Evolutionary conservation across 2,113 vertebrate species (phyloP), one percentile per base, ranked within the genome.

Genomic region (Ptyas mucosa): DNA sequence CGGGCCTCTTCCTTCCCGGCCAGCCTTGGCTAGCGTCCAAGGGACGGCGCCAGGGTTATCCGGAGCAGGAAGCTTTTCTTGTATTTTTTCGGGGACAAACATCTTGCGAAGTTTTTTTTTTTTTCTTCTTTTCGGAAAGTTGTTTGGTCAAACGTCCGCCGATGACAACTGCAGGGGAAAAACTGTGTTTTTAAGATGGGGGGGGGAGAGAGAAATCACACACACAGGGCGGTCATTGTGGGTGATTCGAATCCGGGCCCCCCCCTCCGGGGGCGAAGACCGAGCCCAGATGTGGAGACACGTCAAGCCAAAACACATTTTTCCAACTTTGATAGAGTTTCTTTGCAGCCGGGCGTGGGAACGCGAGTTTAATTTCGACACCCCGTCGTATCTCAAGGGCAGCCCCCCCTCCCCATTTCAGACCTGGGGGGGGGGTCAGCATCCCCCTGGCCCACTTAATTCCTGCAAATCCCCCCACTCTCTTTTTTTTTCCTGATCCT

Each of bases 1-100:
- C 10, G 91, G 95, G 95, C 95, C 93, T 93, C 96, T 96, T 96
- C 95, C 96, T 95, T 95, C 95, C 94, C 94, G 93, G 93, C 52
- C 69, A 91, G 88, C 89, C 64, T 91, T 91, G 95, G 95, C 92
- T 0, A 85, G 69, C 88, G 54, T 94, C 96, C 93, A 94, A 51
- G 90, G 94, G 90, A 94, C 61, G 90, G 95, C 95, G 95, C 96
- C 94, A 93, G 90, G 93, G 94, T 53, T 91, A 90, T 85, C 20
- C n/a, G 10, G 64, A 88, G 75, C 75, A 92, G 95, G 95, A 95
- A 95, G 26, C n/a, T 81, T 94, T 5, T 89, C 94, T 95, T 92
- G 18, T 55, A 6, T 24, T 2, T 58, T 81, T 54, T 12, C 34
- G 11, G 24, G 14, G 4, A 49, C 52, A 87, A 87, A 87, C 86